Percentiles rank a stretch among this genome's conserved stretches.
These are phyloP conservation scores for Eufriesea mexicana DNA, from an alignment of 1,140 invertebrate genomes.

Conservation along the genomic window DNA sequence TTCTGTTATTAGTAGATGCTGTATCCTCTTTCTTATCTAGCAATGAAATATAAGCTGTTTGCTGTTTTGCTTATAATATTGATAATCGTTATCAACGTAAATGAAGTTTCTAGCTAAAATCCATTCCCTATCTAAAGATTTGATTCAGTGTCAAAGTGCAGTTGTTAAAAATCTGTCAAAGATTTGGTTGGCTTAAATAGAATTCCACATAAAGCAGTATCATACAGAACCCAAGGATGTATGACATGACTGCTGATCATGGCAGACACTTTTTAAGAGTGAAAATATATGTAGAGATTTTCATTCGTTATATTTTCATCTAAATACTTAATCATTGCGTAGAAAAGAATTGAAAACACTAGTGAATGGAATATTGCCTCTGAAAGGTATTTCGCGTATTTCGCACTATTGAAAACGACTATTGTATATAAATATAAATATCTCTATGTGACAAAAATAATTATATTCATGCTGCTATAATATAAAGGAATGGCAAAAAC, in stretches of 20 bases:
- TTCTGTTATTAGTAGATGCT: slow-evolving; percentile 41
- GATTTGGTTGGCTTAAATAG: slow-evolving; percentile 44
- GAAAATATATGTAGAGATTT: not conserved
- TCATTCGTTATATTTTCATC: not conserved
- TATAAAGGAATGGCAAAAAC: slow-evolving; percentile 46
- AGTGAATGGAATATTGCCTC: not conserved
- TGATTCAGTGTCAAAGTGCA: slow-evolving; percentile 44
- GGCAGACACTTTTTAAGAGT: not conserved
- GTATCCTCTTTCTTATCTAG: slow-evolving; percentile 35
- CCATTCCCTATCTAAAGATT: slow-evolving; percentile 41
- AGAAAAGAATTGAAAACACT: slow-evolving; percentile 9
- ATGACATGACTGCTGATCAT: slow-evolving; percentile 31
- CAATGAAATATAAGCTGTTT: slow-evolving; percentile 37
- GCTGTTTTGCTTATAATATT: slow-evolving; percentile 1
- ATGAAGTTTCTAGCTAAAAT: slow-evolving; percentile 49
- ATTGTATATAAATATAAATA: slow-evolving; percentile 41
- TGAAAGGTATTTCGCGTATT: not conserved
- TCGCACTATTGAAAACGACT: slow-evolving; percentile 36
- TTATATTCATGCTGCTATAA: slow-evolving; percentile 34
- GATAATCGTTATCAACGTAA: slow-evolving; percentile 32
- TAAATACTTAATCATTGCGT: slow-evolving; percentile 10
- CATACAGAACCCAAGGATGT: slow-evolving; percentile 62
- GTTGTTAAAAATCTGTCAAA: slow-evolving; percentile 41
- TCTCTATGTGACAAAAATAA: slow-evolving; percentile 41
- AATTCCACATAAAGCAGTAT: slow-evolving; percentile 38